Evolutionary conservation across 2,797 vertebrate genomes (phyloP).

Genomic region (Dermochelys coriacea): DNA sequence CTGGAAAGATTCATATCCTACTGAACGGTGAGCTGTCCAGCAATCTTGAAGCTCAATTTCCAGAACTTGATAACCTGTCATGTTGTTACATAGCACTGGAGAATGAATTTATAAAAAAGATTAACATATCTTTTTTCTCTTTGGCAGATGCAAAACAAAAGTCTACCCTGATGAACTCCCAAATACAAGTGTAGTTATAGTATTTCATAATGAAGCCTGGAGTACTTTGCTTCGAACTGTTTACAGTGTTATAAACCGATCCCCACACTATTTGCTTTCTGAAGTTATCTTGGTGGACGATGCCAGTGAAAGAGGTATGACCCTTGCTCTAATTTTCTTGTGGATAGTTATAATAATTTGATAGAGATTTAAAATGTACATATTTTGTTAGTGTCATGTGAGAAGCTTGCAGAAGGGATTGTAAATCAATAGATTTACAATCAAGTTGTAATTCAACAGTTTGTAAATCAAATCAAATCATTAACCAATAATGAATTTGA

Average conservation of each 20-base stretch:
- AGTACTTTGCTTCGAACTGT: conserved; percentile 95
- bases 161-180: conserved; percentile 92
- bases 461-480: too few species aligned
- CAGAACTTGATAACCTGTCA: not conserved
- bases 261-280: conserved; percentile 88
- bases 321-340: not conserved
- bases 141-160: conserved; percentile 92
- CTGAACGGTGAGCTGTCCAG: not conserved
- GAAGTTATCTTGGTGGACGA: conserved; percentile 96
- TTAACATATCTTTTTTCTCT: not conserved
- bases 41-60: not conserved
- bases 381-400: rapidly evolving
- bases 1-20: not conserved
- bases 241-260: conserved; percentile 93
- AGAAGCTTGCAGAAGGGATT: rapidly evolving
- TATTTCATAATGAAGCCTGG: conserved; percentile 99
- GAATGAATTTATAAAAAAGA: not conserved
- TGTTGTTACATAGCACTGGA: not conserved
- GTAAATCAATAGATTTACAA: rapidly evolving
- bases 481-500: rapidly evolving
- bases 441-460: too few species aligned
- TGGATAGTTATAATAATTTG: not conserved
- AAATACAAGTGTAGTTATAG: conserved; percentile 96
- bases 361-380: rapidly evolving
- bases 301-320: conserved; percentile 95